Evolutionary conservation across 2,797 vertebrate genomes (phyloP).

Genomic region (Ara ararauna): DNA sequence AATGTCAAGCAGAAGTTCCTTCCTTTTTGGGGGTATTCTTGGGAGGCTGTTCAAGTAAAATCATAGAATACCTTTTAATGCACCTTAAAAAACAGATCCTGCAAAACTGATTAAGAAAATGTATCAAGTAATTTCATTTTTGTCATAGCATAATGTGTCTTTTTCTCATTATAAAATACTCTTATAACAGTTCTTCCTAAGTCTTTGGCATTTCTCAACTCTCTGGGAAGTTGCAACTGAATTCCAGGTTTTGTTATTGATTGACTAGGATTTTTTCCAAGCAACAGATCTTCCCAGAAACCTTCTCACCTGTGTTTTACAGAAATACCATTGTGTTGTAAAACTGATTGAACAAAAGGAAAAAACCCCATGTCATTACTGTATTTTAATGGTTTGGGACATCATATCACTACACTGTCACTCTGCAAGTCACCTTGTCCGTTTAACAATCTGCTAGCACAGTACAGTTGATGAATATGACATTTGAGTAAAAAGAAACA

Average conservation of each 20-base stretch:
- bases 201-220: neutral
- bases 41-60: slow-evolving; percentile 77
- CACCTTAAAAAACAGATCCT: neutral
- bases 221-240: neutral
- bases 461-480: slow-evolving; percentile 66
- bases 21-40: slow-evolving; percentile 78
- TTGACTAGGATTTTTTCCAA: neutral
- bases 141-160: neutral
- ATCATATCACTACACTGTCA: slow-evolving; percentile 62
- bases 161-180: neutral
- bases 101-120: neutral
- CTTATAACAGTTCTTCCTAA: neutral
- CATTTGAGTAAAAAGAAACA: slow-evolving; percentile 68
- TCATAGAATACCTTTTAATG: slow-evolving; percentile 7
- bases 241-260: neutral
- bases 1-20: slow-evolving; percentile 85
- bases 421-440: slow-evolving; percentile 68
- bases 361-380: neutral
- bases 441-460: slow-evolving; percentile 66
- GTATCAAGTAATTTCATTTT: neutral
- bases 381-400: slow-evolving; percentile 65
- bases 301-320: neutral
- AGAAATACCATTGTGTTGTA: neutral
- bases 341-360: slow-evolving; percentile 10
- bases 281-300: neutral